These are phyloP conservation scores for Lutraria lutraria DNA, from an alignment of 2,888 invertebrate genomes.

Conservation along the genomic window DNA sequence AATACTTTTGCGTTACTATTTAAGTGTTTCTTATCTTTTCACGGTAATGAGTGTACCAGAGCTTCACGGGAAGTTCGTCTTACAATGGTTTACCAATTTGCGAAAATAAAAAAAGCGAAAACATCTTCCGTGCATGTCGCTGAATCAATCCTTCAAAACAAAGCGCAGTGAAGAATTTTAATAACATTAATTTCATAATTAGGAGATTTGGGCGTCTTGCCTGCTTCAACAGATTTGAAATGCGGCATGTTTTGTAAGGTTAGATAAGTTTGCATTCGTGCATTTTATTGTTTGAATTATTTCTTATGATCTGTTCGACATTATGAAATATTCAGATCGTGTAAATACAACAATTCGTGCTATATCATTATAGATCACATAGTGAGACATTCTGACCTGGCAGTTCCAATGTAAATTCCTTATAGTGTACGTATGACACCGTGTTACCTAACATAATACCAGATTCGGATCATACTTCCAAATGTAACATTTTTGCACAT, in stretches of 20 bases:
- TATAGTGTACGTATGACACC: too few relatives aligned
- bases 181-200: conserved; percentile 19
- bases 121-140: neutral
- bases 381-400: too few relatives aligned
- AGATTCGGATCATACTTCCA: too few relatives aligned
- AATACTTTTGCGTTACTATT: conserved; percentile 13
- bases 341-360: too few relatives aligned
- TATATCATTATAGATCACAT: too few relatives aligned
- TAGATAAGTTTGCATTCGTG: neutral
- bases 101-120: neutral
- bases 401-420: too few relatives aligned
- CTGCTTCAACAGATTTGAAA: neutral
- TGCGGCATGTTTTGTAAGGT: neutral
- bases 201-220: conserved; percentile 3
- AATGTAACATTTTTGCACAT: too few relatives aligned
- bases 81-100: conserved; percentile 12
- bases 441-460: too few relatives aligned
- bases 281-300: neutral
- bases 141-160: neutral
- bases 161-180: neutral
- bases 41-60: conserved; percentile 3
- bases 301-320: neutral
- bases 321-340: too few relatives aligned
- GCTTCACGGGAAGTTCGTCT: neutral
- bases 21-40: conserved; percentile 7